Percentiles rank a stretch among this genome's conserved stretches.
Conservation (phyloP, 2,113 vertebrate species). For the Platysternon megacephalum region DNA sequence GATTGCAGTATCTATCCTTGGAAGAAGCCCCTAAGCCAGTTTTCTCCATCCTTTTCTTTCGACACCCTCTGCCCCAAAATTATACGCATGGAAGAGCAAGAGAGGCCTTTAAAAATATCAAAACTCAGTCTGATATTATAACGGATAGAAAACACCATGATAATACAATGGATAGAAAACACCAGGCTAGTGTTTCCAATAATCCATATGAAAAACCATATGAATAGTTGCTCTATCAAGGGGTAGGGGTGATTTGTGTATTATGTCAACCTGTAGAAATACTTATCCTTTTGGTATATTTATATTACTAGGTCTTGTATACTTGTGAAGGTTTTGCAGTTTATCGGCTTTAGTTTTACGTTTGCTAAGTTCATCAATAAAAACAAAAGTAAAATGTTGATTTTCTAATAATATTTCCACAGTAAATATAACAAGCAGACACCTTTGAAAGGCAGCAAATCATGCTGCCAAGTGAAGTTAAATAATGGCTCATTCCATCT, state of each 20-base stretch:
- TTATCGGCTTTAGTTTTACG: background rate
- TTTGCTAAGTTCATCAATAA: background rate
- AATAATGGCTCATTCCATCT: background rate
- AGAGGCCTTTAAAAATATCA: constrained; percentile 5
- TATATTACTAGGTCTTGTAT: background rate
- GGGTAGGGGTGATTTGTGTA: background rate
- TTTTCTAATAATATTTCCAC: background rate
- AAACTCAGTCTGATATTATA: background rate
- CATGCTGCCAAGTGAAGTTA: background rate
- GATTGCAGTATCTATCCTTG: background rate
- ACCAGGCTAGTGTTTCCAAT: constrained; percentile 7
- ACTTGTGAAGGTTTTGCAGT: background rate
- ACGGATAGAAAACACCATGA: background rate
- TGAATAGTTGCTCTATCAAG: background rate
- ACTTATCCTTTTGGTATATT: background rate
- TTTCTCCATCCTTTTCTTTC: background rate
- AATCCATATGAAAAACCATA: constrained; percentile 7
- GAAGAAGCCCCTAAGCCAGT: constrained; percentile 27
- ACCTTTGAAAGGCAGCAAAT: background rate
- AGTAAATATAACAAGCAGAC: background rate
- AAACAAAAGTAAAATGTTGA: background rate
- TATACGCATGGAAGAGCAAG: background rate
- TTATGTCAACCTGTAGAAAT: constrained; percentile 9
- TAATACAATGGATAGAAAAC: background rate
- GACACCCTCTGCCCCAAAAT: background rate